Evolutionary conservation across 2,888 invertebrate genomes (phyloP), one percentile per base, ranked within the genome.

Genomic region (Eulithis testata): DNA sequence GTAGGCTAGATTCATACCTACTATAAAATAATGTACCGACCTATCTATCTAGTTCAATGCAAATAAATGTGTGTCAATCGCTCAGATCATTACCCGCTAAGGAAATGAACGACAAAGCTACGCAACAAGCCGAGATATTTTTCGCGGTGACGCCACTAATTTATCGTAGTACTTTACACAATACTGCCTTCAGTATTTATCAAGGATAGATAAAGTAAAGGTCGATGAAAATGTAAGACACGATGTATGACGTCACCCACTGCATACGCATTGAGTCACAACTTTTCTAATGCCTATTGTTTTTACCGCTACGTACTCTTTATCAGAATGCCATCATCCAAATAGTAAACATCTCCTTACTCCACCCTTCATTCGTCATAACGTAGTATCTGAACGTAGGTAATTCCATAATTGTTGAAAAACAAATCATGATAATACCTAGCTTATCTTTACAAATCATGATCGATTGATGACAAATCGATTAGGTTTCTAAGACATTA

Each of bases 181-280:
- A 64, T 53, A 68, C 64, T 69, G 66, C 65, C 69, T 66, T 61
- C 59, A 63, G 60, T 63, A 58, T 67, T 66, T 63, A 66, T 67
- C 68, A 61, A 68, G 62, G 54, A 63, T 66, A 70, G 68, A 63
- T 65, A 67, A 60, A 66, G 49, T 60, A 72, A 68, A 66, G 65
- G 63, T 66, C 65, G 70, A 72, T 73, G 70, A 63, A 73, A 69
- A 73, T 70, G 66, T 68, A 73, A 70, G 69, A 72, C 69, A 66
- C 66, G 60, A 63, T 61, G 53, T 43, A 56, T 70, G 68, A 69
- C 70, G 70, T 73, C 69, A 73, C 55, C 31, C 52, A 8, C 55
- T 55, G 21, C 21, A 68, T 69, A 66, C 69, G 70, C 65, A 67
- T 40, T 69, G 69, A 72, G 69, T 73, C 70, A 72, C 68, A 68